These are phyloP conservation scores for Patella vulgata DNA, from an alignment of 1,140 invertebrate genomes.

Conservation along the genomic window DNA sequence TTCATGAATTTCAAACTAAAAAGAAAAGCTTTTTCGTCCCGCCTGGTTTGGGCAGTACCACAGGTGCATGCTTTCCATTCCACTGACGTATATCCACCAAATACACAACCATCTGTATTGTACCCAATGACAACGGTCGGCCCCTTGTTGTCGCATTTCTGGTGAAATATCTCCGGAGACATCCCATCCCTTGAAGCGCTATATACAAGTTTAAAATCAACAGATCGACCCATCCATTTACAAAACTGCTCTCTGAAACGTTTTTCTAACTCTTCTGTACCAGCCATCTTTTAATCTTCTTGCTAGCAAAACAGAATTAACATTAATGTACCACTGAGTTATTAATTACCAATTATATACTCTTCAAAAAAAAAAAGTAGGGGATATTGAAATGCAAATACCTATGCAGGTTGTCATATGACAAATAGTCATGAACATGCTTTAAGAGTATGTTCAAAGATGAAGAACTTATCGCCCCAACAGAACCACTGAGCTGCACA, in stretches of 20 bases:
- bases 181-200: conserved; percentile 29
- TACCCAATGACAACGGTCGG: conserved; percentile 31
- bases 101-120: too few species aligned
- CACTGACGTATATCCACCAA: conserved; percentile 30
- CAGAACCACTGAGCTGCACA: too few species aligned
- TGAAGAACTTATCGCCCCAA: too few species aligned
- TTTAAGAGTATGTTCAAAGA: too few species aligned
- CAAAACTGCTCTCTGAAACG: conserved; percentile 15
- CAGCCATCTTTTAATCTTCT: too few species aligned
- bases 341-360: too few species aligned
- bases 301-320: too few species aligned
- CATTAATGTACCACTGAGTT: too few species aligned
- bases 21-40: conserved; percentile 35
- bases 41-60: neutral
- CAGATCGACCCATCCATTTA: conserved; percentile 26
- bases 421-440: too few species aligned
- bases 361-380: too few species aligned
- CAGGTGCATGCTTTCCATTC: conserved; percentile 26
- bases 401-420: too few species aligned
- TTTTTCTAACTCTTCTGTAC: neutral
- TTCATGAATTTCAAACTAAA: conserved; percentile 28
- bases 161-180: conserved; percentile 24
- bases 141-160: conserved; percentile 31
- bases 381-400: too few species aligned
- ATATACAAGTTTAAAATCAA: conserved; percentile 29